Conservation (phyloP, 2,113 vertebrate species). For the Morone saxatilis region DNA sequence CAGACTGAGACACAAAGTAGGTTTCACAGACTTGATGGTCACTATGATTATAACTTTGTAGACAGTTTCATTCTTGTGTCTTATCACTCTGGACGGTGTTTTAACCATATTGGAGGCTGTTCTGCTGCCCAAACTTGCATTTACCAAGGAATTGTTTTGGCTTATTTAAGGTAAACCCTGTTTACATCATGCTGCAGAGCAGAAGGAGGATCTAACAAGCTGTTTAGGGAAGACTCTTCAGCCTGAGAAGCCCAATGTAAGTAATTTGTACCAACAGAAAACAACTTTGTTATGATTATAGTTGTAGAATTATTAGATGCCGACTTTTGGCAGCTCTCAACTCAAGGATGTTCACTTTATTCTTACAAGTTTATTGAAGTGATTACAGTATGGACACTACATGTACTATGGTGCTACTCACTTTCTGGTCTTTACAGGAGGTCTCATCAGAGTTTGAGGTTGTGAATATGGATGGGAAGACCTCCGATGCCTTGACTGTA, state of each 20-base stretch:
- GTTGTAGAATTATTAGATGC: too few species aligned
- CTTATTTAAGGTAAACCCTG: conserved; percentile 71
- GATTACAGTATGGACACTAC: not conserved
- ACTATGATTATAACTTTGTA: not conserved
- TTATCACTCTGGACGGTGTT: not conserved
- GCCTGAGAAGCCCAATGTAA: conserved; percentile 78
- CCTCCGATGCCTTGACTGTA: conserved; percentile 83
- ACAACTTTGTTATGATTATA: not conserved
- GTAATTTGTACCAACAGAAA: conserved; percentile 16
- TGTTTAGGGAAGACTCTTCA: conserved; percentile 77
- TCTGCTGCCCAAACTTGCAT: not conserved
- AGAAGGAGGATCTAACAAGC: conserved; percentile 74
- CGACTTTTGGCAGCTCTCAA: not conserved
- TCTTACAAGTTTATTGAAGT: not conserved
- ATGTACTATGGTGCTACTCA: not conserved
- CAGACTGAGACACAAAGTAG: conserved; percentile 81
- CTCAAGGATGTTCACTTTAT: conserved; percentile 7
- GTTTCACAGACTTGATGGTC: conserved; percentile 15
- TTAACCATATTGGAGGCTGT: not conserved
- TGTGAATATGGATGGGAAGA: conserved; percentile 83
- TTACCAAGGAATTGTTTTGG: not conserved
- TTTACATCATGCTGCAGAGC: conserved; percentile 68
- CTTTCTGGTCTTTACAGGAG: conserved; percentile 81
- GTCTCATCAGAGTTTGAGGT: conserved; percentile 92
- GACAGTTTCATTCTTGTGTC: not conserved